Base-by-base conservation (phyloP, 2,888 invertebrate genomes). In the Drosophila anomalata region DNA sequence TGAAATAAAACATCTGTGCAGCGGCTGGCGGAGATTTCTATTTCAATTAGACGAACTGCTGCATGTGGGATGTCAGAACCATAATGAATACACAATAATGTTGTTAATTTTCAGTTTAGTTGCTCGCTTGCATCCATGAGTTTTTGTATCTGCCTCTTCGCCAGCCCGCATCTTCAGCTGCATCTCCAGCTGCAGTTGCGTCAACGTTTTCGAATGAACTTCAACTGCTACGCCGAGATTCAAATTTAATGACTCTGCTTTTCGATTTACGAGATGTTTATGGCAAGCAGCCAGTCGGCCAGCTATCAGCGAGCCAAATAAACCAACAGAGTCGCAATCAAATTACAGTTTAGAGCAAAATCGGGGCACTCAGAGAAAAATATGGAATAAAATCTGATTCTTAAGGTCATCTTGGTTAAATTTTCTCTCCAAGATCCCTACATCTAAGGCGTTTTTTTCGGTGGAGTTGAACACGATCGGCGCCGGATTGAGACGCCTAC, bases 81-180 rank as follows among this genome's bases (percentile, higher is more conserved):
- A 78, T 82, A 86, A 77, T 80, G 80, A 80, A 79, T 77, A 60
- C 75, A 82, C 85, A 82, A 87, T 87, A 81, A 87, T 78, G 78
- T 66, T 80, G 76, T 78, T 82, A 78, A 81, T 85, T 76, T 82
- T 78, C 52, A 24, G 65, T 63, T 63, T 65, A 52, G 50, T 47
- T 48, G 12, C 41, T 26, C 24, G 51, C 42, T 57, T 47, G 41
- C 70, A 63, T 57, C 61, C 53, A 52, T 56, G 62, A 12, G 22
- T 12, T 44, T 20, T 12, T 22, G 44, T 44, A 44, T 52, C 76
- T 29, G 57, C 39, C 52, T 63, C 29, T 69, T 26, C 42, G 55
- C 20, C 44, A 41, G 73, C 80, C 85, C 80, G 85, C 80, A 80
- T 78, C 50, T 50, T 52, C 67, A 59, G 47, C 61, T 71, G 85